Percentiles rank a stretch among this genome's conserved stretches.
These are phyloP conservation scores for Dolichopus griseipennis DNA, from an alignment of 2,888 invertebrate species.

Conservation along the genomic window DNA sequence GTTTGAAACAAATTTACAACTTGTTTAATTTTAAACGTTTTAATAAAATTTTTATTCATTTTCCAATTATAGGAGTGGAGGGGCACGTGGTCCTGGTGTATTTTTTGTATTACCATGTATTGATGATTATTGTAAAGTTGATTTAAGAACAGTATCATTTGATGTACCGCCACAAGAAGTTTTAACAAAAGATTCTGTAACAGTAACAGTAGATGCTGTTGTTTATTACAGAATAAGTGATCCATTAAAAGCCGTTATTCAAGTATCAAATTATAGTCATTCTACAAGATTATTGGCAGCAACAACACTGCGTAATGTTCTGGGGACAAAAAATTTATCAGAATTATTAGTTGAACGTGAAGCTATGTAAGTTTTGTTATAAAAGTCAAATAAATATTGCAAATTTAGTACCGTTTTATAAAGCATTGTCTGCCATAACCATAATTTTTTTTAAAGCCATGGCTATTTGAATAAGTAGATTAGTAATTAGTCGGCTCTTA, in stretches of 20 bases:
- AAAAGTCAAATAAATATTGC: too few species aligned
- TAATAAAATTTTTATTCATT: not conserved
- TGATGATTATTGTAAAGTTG: conserved; percentile 85
- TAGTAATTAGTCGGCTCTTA: too few species aligned
- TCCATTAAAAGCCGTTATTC: conserved; percentile 64
- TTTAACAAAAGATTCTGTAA: conserved; percentile 87
- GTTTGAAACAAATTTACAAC: conserved; percentile 24
- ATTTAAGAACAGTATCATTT: conserved; percentile 86
- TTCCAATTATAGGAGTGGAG: conserved; percentile 45
- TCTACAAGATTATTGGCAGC: conserved; percentile 75
- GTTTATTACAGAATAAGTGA: conserved; percentile 76
- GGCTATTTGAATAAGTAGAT: too few species aligned
- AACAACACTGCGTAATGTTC: conserved; percentile 77
- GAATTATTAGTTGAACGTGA: conserved; percentile 89
- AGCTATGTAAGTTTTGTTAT: conserved; percentile 49
- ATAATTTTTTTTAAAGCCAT: too few species aligned
- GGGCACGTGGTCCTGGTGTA: conserved; percentile 76
- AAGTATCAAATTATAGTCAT: conserved; percentile 70
- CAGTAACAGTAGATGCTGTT: conserved; percentile 87
- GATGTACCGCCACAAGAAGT: conserved; percentile 97
- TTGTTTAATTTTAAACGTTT: not conserved
- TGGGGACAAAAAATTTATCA: conserved; percentile 84
- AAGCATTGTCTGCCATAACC: too few species aligned
- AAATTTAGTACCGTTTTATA: too few species aligned
- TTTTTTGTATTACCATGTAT: conserved; percentile 93